These are phyloP conservation scores for Lepidocyrtinus sp. DNA, from an alignment of 2,888 invertebrate species.

Conservation along the genomic window DNA sequence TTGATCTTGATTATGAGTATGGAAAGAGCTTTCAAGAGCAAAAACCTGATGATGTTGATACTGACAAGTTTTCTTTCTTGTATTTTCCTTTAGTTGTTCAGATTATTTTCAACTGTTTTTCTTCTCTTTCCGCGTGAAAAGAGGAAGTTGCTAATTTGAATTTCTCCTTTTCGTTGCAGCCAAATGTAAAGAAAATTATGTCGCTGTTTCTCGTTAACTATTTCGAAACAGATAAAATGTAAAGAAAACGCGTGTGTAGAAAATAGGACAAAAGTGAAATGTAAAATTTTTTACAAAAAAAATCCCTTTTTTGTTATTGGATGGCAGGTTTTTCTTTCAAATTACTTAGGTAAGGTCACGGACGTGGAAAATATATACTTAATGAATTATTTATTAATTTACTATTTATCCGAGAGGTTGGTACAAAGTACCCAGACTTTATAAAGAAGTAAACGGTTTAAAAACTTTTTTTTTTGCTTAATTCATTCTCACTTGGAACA, in stretches of 20 bases:
- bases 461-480: conserved; percentile 9
- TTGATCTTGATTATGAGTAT: conserved; percentile 27
- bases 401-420: conserved; percentile 19
- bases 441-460: too few species aligned
- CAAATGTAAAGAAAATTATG: conserved; percentile 21
- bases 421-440: conserved; percentile 13
- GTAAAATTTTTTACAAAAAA: not conserved
- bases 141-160: not conserved
- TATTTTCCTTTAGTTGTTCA: not conserved
- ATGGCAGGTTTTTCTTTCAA: not conserved
- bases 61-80: conserved; percentile 4
- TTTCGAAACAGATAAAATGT: not conserved
- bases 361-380: conserved; percentile 43
- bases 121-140: not conserved
- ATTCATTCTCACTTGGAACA: conserved; percentile 4
- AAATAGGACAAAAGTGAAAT: conserved; percentile 15
- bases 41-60: conserved; percentile 21
- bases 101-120: not conserved
- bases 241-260: conserved; percentile 24
- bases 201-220: too few species aligned
- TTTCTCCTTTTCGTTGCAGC: not conserved
- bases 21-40: conserved; percentile 13
- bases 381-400: conserved; percentile 1
- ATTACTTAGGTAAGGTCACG: conserved; percentile 55
- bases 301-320: conserved; percentile 12